Percentiles rank a stretch among this genome's conserved stretches.
These are phyloP conservation scores for Scolopax rusticola DNA, from an alignment of 2,797 vertebrate species.

Conservation along the genomic window DNA sequence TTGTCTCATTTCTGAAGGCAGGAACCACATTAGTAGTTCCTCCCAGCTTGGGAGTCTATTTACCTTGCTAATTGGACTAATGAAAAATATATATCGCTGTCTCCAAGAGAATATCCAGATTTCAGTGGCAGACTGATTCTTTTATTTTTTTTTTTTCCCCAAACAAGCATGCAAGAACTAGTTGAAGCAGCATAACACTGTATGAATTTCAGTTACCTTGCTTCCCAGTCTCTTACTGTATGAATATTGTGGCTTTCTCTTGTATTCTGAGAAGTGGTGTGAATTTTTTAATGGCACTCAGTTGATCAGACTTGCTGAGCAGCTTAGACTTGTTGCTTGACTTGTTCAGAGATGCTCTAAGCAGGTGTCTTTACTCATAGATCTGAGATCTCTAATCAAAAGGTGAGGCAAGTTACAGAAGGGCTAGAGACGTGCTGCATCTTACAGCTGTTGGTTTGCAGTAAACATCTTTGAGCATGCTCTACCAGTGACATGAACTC, in stretches of 20 bases:
- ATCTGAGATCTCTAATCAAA: not conserved
- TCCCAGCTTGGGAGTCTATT: not conserved
- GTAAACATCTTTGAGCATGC: not conserved
- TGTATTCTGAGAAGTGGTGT: not conserved
- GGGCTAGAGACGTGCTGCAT: not conserved
- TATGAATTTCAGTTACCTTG: rapidly evolving
- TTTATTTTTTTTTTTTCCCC: not conserved
- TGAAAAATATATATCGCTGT: too few species aligned
- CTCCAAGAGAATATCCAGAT: not conserved
- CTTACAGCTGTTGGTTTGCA: not conserved
- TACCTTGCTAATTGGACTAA: not conserved
- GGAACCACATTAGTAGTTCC: not conserved
- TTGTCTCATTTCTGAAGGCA: not conserved
- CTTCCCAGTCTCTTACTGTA: rapidly evolving
- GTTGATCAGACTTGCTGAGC: not conserved
- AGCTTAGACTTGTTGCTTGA: not conserved
- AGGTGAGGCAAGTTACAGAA: not conserved
- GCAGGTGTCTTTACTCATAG: not conserved
- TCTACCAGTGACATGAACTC: not conserved
- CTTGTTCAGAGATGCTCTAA: not conserved
- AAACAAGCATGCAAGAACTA: not conserved
- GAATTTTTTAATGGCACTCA: not conserved
- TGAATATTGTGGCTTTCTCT: not conserved
- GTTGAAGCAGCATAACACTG: not conserved
- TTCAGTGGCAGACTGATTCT: not conserved